Conservation (phyloP, 2,113 vertebrate genomes). For the Tragelaphus buxtoni region DNA sequence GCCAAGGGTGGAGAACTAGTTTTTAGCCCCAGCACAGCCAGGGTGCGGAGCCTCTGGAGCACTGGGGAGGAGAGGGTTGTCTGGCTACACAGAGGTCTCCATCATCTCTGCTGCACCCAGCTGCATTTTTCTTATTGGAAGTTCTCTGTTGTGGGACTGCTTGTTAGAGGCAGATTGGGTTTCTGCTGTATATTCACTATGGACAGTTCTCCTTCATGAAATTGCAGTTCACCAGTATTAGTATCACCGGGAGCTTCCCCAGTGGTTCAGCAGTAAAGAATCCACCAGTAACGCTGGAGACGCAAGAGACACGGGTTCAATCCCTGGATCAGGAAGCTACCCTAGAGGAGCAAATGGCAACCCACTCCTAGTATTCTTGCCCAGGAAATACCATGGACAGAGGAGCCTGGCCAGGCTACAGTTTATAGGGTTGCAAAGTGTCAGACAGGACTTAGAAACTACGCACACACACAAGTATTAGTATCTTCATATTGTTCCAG, state of each 20-base stretch:
- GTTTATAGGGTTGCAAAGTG: background rate
- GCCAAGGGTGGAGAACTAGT: background rate
- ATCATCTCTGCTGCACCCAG: background rate
- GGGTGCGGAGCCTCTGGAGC: background rate
- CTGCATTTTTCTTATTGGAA: background rate
- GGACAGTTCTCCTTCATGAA: background rate
- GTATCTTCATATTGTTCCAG: background rate
- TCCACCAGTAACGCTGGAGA: background rate
- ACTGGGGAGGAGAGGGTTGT: background rate
- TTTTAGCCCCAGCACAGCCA: background rate
- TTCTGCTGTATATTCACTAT: background rate
- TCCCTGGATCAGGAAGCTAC: background rate
- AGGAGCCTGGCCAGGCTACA: background rate
- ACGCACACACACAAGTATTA: background rate
- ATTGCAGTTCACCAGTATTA: background rate
- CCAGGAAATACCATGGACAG: background rate
- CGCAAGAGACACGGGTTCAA: background rate
- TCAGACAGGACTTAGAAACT: background rate
- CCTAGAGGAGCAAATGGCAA: background rate
- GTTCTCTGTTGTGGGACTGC: background rate
- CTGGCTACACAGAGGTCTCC: background rate
- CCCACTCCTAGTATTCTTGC: background rate
- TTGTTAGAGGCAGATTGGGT: background rate
- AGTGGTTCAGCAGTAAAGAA: background rate
- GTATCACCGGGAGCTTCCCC: background rate